Evolutionary conservation across 2,888 invertebrate genomes (phyloP).

Genomic region (Sisyra terminalis): DNA sequence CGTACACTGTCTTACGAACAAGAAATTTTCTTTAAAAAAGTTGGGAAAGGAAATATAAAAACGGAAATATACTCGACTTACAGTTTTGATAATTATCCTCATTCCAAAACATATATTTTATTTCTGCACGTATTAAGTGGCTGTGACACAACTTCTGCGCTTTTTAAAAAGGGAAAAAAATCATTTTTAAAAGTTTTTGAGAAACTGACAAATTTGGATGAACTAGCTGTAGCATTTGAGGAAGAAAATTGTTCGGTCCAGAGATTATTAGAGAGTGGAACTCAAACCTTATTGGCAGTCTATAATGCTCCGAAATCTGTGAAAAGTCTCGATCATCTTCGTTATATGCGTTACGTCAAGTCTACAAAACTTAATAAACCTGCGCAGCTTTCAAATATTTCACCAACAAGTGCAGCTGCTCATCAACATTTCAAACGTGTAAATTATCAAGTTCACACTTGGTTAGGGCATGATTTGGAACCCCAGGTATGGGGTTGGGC

Average conservation of each 20-base stretch:
- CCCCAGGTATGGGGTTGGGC: not conserved
- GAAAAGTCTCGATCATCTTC: constrained; percentile 5
- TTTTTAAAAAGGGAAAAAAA: no score
- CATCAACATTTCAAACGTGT: not conserved
- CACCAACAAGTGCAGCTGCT: constrained; percentile 1
- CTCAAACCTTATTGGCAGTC: constrained; percentile 17
- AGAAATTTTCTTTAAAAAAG: constrained; percentile 22
- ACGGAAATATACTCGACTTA: constrained; percentile 8
- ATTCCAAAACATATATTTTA: constrained; percentile 14
- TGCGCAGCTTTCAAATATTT: not conserved
- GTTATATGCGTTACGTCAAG: constrained; percentile 16
- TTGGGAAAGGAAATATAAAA: constrained; percentile 13
- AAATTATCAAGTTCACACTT: no score
- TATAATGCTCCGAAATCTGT: constrained; percentile 20
- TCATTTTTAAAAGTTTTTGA: no score
- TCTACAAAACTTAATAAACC: constrained; percentile 19
- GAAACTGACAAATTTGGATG: no score
- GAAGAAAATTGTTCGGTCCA: not conserved
- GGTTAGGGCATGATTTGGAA: not conserved
- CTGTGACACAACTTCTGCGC: not conserved
- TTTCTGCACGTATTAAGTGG: constrained; percentile 16
- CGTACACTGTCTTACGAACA: no score
- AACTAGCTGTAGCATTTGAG: not conserved
- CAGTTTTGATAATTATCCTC: constrained; percentile 14
- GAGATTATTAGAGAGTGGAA: constrained; percentile 13